Percentiles rank a stretch among this genome's conserved stretches.
These are phyloP conservation scores for Delia radicum DNA, from an alignment of 1,140 invertebrate genomes.

Conservation along the genomic window DNA sequence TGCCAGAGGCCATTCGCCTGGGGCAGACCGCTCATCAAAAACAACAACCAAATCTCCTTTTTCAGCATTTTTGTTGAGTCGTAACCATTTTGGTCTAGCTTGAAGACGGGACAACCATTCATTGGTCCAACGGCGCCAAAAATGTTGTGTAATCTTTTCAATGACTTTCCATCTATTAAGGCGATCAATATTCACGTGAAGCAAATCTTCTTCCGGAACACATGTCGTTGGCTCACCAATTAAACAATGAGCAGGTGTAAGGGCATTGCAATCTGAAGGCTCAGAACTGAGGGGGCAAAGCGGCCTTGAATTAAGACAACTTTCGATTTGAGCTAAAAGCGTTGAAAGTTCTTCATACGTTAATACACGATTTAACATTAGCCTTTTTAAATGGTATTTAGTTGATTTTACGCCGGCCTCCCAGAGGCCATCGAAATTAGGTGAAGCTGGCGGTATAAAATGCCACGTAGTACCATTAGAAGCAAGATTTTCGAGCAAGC, in stretches of 20 bases:
- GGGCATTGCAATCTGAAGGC: neutral
- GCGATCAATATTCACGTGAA: neutral
- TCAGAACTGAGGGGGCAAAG: neutral
- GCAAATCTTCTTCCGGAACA: neutral
- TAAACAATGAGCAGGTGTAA: neutral
- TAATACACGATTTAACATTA: neutral
- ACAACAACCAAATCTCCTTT: neutral
- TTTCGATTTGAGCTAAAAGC: neutral
- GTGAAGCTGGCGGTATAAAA: slow-evolving; percentile 14
- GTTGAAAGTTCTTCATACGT: neutral
- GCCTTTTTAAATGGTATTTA: neutral
- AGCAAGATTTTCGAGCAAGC: neutral
- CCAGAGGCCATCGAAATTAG: slow-evolving; percentile 8
- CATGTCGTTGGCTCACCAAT: neutral
- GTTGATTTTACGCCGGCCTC: slow-evolving; percentile 5
- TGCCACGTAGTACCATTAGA: neutral
- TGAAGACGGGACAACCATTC: neutral
- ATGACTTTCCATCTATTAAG: neutral
- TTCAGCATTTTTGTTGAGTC: neutral
- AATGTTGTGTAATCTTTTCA: neutral
- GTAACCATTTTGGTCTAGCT: neutral
- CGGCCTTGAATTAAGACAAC: neutral
- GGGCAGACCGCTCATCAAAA: neutral
- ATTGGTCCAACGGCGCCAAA: neutral
- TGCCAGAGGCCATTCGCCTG: neutral